phyloP scores from a whole-genome alignment of 2,888 invertebrate genomes.

The Pseudococcus longispinus region DNA sequence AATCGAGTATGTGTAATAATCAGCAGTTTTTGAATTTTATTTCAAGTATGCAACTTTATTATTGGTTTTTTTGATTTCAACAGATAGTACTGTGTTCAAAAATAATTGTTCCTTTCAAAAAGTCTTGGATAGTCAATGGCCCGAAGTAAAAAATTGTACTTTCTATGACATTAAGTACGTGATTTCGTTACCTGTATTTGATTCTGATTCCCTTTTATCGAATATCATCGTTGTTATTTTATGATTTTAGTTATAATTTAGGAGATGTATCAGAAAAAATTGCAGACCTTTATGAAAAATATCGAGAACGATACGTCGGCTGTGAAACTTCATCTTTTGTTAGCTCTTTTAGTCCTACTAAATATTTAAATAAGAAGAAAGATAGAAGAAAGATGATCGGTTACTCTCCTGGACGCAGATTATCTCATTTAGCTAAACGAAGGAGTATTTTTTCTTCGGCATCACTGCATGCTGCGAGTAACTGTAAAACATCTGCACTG shows the following conservation, averaged over 20 bases:
- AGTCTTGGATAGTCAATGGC: slow-evolving; percentile 3
- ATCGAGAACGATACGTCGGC: slow-evolving; percentile 76
- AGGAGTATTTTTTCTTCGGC: slow-evolving; percentile 79
- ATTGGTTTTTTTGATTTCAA: neutral
- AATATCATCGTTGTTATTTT: neutral
- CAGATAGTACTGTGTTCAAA: neutral
- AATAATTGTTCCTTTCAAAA: slow-evolving; percentile 14
- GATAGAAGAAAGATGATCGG: slow-evolving; percentile 53
- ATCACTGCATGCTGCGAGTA: slow-evolving; percentile 62
- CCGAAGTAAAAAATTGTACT: slow-evolving; percentile 13
- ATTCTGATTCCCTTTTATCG: neutral
- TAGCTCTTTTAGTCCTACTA: slow-evolving; percentile 64
- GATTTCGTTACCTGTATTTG: neutral
- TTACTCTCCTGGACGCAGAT: slow-evolving; percentile 75
- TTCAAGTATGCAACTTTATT: neutral
- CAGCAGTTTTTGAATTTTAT: neutral
- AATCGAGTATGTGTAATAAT: neutral
- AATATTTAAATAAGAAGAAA: slow-evolving; percentile 36
- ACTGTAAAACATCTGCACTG: neutral
- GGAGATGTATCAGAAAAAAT: slow-evolving; percentile 72
- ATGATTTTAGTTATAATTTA: slow-evolving; percentile 71
- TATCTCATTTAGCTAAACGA: slow-evolving; percentile 79
- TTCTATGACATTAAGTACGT: slow-evolving; percentile 41
- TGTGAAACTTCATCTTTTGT: slow-evolving; percentile 76
- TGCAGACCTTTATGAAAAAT: slow-evolving; percentile 68